Evolutionary conservation across 2,888 invertebrate species (phyloP).

Genomic region (Apamea epomidion): DNA sequence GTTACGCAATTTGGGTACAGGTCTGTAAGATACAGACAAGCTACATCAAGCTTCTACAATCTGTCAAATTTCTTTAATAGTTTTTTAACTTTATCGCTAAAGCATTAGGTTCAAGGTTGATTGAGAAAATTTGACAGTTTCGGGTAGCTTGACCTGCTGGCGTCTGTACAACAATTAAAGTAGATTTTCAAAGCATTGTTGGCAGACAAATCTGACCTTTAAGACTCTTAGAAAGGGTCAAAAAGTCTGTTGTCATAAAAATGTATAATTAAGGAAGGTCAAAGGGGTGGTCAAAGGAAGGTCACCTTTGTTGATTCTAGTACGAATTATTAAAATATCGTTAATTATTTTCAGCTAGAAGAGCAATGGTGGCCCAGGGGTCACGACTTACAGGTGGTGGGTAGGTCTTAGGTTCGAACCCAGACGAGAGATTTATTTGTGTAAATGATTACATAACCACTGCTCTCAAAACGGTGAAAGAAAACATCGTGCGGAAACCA

Average conservation of each 20-base stretch:
- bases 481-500: no score
- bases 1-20: no score
- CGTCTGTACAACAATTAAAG: not conserved
- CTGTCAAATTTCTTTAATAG: no score
- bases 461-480: no score
- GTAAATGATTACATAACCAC: no score
- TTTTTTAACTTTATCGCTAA: no score
- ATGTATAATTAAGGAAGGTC: not conserved
- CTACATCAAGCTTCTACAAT: no score
- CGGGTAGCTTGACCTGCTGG: no score
- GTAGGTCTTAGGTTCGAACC: not conserved
- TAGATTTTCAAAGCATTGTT: not conserved
- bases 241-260: not conserved
- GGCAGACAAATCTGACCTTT: not conserved
- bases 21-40: no score
- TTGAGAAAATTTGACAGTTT: no score
- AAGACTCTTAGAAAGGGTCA: not conserved
- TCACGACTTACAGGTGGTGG: not conserved
- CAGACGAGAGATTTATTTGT: not conserved
- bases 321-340: conserved; percentile 13
- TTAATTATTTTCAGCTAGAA: conserved; percentile 10
- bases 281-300: not conserved
- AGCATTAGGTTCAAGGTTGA: no score
- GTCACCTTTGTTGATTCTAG: conserved; percentile 9
- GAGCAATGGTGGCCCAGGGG: no score